Evolutionary conservation across 2,888 invertebrate species (phyloP).

Genomic region (Globia sparganii): DNA sequence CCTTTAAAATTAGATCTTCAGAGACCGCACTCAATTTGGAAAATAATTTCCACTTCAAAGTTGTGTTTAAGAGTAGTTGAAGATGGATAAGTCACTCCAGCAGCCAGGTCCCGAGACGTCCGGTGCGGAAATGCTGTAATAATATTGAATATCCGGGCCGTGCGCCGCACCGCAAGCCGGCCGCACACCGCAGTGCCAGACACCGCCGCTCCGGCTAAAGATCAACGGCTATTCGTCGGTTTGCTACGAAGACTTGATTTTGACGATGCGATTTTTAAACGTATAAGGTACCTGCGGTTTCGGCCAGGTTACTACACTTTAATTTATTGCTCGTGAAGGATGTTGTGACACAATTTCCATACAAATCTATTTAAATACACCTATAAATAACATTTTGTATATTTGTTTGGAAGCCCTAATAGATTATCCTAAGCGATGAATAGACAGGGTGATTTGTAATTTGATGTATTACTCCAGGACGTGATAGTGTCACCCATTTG

Average conservation of each 20-base stretch:
- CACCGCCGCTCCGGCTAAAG: not conserved
- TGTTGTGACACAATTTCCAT: not conserved
- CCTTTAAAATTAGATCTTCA: constrained; percentile 14
- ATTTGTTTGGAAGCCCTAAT: not conserved
- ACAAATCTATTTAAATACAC: not conserved
- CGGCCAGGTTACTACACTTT: not conserved
- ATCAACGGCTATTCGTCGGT: constrained; percentile 6
- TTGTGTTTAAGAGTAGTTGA: constrained; percentile 37
- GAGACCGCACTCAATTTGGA: constrained; percentile 21
- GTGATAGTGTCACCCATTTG: no score
- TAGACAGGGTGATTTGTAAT: no score
- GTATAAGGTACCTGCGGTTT: not conserved
- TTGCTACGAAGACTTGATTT: no score
- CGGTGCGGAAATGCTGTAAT: constrained; percentile 69
- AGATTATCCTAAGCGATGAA: not conserved
- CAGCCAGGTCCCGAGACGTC: constrained; percentile 55
- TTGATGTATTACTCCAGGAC: no score
- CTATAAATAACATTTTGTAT: not conserved
- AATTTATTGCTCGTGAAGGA: not conserved
- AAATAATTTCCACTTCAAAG: constrained; percentile 53
- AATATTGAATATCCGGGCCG: constrained; percentile 70
- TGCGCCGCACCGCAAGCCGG: constrained; percentile 36
- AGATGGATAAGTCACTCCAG: constrained; percentile 35
- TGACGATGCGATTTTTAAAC: not conserved
- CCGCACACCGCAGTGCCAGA: constrained; percentile 16